Evolutionary conservation across 1,140 invertebrate genomes (phyloP), one percentile per base, ranked within the genome.

Genomic region (Leptopilina clavipes): DNA sequence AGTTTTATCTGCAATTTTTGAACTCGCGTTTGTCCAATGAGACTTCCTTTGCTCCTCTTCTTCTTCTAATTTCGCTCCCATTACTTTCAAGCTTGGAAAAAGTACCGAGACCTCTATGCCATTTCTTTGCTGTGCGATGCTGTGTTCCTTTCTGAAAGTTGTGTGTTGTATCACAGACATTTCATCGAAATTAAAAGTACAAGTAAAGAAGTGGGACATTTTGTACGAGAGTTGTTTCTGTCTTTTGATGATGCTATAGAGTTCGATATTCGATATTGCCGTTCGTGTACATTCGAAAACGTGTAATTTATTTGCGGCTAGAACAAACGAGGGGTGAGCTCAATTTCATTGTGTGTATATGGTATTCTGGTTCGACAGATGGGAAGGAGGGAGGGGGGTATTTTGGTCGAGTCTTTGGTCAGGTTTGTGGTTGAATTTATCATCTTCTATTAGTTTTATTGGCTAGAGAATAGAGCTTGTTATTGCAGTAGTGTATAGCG

Each of bases 1-100:
- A 82, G 74, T 80, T 81, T 70, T 43, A 74, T 71, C 76, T 73
- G 80, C 83, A 84, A 85, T 86, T 85, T 84, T 82, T 82, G 72
- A 84, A 71, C 73, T 71, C 54, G 71, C 79, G 40, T 76, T 71
- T 75, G 74, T 40, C 56, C 73, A 71, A 45, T 72, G 76, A 71
- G 48, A 43, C 48, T 74, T 76, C 65, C 71, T 3, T 9, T 52
- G 54, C 76, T 79, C 81, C 52, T 72, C 59, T 78, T 54, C 65
- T 59, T 70, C 31, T 75, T 70, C 65, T 72, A 75, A 74, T 48
- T 52, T 31, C 8, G 70, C 76, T 80, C 25, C 52, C n/a, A 56
- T 74, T 65, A 65, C 56, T 52, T 52, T 2, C 1, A 65, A 25
- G 56, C 54, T 25, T 65, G 3, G 12, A n/a, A 31, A 65, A 65